phyloP scores from a whole-genome alignment of 2,797 vertebrate species.

The Semaprochilodus insignis region DNA sequence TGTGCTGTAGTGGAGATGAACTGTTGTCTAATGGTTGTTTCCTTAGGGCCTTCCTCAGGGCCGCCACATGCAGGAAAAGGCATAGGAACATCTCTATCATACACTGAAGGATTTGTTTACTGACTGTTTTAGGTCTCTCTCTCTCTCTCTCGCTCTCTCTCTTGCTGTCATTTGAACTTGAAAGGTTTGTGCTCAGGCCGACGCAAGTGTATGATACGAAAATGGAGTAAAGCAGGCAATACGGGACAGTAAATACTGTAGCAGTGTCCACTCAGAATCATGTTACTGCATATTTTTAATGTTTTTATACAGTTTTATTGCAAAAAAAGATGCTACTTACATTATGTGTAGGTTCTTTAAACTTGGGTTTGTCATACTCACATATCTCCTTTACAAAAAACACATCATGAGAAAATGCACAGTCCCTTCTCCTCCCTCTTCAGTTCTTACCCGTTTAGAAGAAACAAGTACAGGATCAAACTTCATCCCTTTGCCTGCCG shows the following conservation, averaged over 20 bases:
- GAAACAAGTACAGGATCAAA: no score
- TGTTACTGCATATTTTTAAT: not conserved
- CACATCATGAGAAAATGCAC: no score
- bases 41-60: slow-evolving; percentile 75
- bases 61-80: slow-evolving; percentile 75
- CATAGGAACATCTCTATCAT: slow-evolving; percentile 73
- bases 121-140: slow-evolving; percentile 72
- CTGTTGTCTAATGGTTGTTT: slow-evolving; percentile 39
- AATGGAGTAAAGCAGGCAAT: slow-evolving; percentile 61
- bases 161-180: slow-evolving; percentile 79
- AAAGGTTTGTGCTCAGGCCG: slow-evolving; percentile 74
- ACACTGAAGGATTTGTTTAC: slow-evolving; percentile 77
- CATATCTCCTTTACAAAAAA: no score
- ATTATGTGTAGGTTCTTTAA: no score
- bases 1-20: not conserved
- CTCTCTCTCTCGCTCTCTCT: slow-evolving; percentile 48
- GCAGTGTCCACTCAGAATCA: slow-evolving; percentile 12
- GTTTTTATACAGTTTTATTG: not conserved
- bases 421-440: no score
- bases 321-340: no score
- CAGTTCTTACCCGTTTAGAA: no score
- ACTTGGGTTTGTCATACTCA: no score
- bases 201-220: slow-evolving; percentile 81
- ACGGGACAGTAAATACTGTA: slow-evolving; percentile 28
- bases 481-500: no score